Evolutionary conservation across 92 coral and sea anemone species (phyloP), one percentile per base, ranked within the genome.

Genomic region (Siderastrea radians): DNA sequence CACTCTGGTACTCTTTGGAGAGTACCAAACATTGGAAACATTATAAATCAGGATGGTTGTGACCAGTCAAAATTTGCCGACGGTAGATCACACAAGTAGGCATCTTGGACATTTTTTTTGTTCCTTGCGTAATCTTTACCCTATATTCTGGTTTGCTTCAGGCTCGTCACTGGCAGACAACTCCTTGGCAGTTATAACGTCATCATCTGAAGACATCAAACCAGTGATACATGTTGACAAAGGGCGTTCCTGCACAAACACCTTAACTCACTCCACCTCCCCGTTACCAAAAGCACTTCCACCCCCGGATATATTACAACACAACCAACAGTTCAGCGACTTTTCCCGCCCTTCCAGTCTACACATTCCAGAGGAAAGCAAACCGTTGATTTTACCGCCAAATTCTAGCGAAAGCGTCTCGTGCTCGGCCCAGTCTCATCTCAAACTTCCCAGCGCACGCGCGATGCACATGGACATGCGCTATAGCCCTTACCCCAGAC

Each of bases 381-480:
- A 95, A 77, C 93, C 93, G 9, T 68, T 86, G 59, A 90, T 91
- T 70, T 74, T 95, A 49, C 80, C 87, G 53, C 85, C 88, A 63
- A 90, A 85, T 62, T 58, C 85, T 7, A 85, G 58, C 77, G 98
- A 93, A 17, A 50, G 86, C 11, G 75, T 90, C 43, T 46, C 91
- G 12, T 70, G 89, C 82, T 87, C 93, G 7, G 92, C 89, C 52
- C 86, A 89, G 64, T 82, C 96, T 5, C 98, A 93, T 60, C 77
- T 95, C 15, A 95, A 95, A 74, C 84, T 92, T 0, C 94, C 91
- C 55, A 85, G 94, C 45, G 88, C 94, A 60, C 89, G 98, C 11
- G 72, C 96, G 47, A 85, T 95, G 75, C 98, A 91, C 78, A 91
- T 95, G 98, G 98, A 95, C 86, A 95, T 95, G 96, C 88, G 98